Conservation (phyloP, 2,888 invertebrate species). For the Protonemura montana region DNA sequence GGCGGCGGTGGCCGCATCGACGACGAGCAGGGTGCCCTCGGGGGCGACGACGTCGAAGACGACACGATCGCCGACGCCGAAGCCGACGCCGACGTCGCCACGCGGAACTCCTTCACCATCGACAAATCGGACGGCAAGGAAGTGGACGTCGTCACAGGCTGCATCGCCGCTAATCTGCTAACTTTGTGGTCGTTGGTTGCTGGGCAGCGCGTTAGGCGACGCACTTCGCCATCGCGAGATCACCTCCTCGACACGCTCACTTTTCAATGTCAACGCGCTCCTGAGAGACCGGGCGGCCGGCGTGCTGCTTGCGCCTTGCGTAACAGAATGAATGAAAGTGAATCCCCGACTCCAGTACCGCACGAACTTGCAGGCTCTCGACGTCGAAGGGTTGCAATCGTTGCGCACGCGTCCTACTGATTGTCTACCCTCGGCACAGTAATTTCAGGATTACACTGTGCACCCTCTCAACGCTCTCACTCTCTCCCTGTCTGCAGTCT, state of each 20-base stretch:
- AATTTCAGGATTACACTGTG: not conserved
- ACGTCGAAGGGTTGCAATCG: slow-evolving; percentile 27
- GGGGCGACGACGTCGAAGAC: slow-evolving; percentile 47
- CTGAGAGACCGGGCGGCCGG: not conserved
- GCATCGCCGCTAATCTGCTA: not conserved
- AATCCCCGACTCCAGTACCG: not conserved
- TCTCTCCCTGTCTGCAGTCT: not conserved
- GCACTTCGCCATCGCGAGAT: not conserved
- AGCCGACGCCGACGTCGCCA: slow-evolving; percentile 63
- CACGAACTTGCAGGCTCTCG: not conserved
- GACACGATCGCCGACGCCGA: slow-evolving; percentile 54
- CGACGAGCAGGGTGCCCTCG: slow-evolving; percentile 42
- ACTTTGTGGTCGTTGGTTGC: not conserved
- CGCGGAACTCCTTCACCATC: slow-evolving; percentile 61
- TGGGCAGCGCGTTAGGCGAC: slow-evolving; percentile 36
- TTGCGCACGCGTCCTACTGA: not conserved
- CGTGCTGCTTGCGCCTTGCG: not conserved
- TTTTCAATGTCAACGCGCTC: not conserved
- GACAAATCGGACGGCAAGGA: slow-evolving; percentile 57
- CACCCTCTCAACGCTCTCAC: not conserved
- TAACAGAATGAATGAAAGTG: not conserved
- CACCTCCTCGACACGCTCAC: not conserved
- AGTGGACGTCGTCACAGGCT: slow-evolving; percentile 42
- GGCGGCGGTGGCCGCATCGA: slow-evolving; percentile 49
- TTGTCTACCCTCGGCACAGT: not conserved